Conservation (phyloP, 2,797 vertebrate species). For the Rhinichthys osculus region DNA sequence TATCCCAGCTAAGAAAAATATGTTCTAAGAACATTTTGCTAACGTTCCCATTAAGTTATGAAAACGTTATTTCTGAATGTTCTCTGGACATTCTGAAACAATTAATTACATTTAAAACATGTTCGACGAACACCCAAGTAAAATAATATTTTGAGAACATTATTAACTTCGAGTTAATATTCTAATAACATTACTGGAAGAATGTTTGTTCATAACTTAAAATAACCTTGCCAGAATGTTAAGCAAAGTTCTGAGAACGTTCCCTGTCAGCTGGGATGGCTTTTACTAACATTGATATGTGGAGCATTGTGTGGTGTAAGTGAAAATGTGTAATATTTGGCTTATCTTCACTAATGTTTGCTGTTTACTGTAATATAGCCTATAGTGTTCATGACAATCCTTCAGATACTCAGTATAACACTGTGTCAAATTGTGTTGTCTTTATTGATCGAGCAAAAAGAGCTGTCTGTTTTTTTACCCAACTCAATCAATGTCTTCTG, state of each 20-base stretch:
- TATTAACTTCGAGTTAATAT: background rate
- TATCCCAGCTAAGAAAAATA: too few relatives aligned
- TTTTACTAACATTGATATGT: background rate
- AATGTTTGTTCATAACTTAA: background rate
- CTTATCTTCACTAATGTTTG: background rate
- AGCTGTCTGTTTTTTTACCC: background rate
- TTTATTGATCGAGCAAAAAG: conserved; percentile 33
- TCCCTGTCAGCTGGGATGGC: background rate
- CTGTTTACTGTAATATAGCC: background rate
- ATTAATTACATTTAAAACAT: too few relatives aligned
- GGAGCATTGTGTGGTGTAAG: background rate
- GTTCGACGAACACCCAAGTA: too few relatives aligned
- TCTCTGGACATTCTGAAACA: too few relatives aligned
- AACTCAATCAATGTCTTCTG: conserved; percentile 33
- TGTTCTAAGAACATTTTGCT: too few relatives aligned
- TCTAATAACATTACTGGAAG: background rate
- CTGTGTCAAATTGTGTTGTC: conserved; percentile 9
- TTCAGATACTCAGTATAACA: background rate
- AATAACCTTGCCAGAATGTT: background rate
- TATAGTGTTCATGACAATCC: background rate
- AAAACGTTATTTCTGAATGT: too few relatives aligned
- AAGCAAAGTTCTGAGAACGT: background rate
- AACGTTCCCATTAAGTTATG: too few relatives aligned
- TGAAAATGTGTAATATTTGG: background rate
- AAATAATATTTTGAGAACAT: background rate